Evolutionary conservation across 1,140 invertebrate species (phyloP).

Genomic region (Papilio aristodemus): DNA sequence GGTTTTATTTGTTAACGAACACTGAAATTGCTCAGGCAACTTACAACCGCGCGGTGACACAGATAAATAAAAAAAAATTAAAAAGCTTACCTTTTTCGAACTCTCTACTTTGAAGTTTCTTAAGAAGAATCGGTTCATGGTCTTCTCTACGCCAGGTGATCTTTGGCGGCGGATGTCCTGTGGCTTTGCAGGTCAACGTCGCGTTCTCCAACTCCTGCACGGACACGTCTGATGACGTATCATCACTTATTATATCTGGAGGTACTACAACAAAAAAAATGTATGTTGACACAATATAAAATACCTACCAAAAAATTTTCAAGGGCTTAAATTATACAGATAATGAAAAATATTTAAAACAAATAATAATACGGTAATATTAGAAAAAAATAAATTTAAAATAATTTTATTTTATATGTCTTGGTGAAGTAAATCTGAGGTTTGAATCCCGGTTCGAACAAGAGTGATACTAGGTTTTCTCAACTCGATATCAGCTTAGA

Average conservation of each 20-base stretch:
- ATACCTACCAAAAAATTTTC: background rate
- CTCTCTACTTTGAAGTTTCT: constrained; percentile 83
- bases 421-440: no score
- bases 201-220: constrained; percentile 91
- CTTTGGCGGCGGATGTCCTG: constrained; percentile 86
- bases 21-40: background rate
- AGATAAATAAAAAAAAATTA: no score
- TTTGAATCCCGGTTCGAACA: no score
- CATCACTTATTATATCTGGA: constrained; percentile 88
- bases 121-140: constrained; percentile 85
- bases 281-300: background rate
- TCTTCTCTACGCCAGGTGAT: constrained; percentile 87
- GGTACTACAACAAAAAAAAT: constrained; percentile 81
- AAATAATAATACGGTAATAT: no score
- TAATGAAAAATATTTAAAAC: no score
- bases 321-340: no score
- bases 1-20: constrained; percentile 16
- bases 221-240: constrained; percentile 88
- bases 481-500: no score
- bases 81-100: constrained; percentile 83
- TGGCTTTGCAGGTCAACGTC: constrained; percentile 89
- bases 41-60: no score
- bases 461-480: no score
- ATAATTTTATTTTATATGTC: no score
- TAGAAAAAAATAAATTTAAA: no score